Evolutionary conservation across 2,113 vertebrate species (phyloP).

Genomic region (Salminus brasiliensis): DNA sequence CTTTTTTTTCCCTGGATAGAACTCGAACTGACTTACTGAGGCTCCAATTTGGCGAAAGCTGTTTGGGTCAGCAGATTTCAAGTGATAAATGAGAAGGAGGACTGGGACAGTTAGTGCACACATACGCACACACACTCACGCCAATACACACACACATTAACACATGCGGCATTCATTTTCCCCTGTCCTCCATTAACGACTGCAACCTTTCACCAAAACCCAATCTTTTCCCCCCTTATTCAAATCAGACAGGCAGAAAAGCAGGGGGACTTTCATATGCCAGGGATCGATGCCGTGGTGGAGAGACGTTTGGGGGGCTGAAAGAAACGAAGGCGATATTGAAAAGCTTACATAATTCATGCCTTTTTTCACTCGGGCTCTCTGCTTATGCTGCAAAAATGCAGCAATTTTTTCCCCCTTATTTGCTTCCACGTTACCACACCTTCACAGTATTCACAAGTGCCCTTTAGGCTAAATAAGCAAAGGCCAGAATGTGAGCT

Average conservation of each 20-base stretch:
- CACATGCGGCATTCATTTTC: not conserved
- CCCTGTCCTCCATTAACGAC: slow-evolving; percentile 17
- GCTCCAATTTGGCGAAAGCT: not conserved
- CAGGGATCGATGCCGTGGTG: slow-evolving; percentile 48
- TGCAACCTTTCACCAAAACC: slow-evolving; percentile 30
- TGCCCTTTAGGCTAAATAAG: slow-evolving; percentile 15
- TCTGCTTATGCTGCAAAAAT: slow-evolving; percentile 42
- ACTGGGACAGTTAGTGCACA: slow-evolving; percentile 11
- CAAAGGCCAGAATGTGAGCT: slow-evolving; percentile 2
- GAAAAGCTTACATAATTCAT: slow-evolving; percentile 57
- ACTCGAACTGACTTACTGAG: not conserved
- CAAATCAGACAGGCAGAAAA: slow-evolving; percentile 44
- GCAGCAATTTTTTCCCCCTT: not conserved
- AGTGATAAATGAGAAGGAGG: slow-evolving; percentile 36
- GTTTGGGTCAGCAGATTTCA: slow-evolving; percentile 47
- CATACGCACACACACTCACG: not conserved
- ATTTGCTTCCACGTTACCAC: slow-evolving; percentile 33
- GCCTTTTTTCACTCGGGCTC: not conserved
- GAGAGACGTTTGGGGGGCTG: not conserved
- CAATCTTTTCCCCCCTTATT: slow-evolving; percentile 16
- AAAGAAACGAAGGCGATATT: slow-evolving; percentile 45
- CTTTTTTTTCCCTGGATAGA: not conserved
- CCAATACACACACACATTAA: not conserved
- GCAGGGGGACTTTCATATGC: slow-evolving; percentile 48
- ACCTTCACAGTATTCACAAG: slow-evolving; percentile 11